Percentiles rank a stretch among this genome's conserved stretches.
These are phyloP conservation scores for Mycalesis mineus DNA, from an alignment of 2,888 invertebrate species.

Conservation along the genomic window DNA sequence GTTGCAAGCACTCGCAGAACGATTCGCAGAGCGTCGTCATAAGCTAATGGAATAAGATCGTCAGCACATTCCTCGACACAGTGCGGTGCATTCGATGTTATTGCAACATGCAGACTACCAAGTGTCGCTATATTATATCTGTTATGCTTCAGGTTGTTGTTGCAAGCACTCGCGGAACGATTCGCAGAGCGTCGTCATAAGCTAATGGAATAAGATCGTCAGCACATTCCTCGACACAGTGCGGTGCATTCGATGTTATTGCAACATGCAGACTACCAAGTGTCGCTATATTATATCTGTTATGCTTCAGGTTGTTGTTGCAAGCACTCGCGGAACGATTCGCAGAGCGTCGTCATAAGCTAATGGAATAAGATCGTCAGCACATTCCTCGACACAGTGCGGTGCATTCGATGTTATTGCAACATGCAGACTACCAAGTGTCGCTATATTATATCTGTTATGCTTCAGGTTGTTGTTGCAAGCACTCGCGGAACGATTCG, in stretches of 20 bases:
- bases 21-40: slow-evolving; percentile 14
- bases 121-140: too few species aligned
- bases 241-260: background rate
- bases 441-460: too few species aligned
- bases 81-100: background rate
- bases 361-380: too few species aligned
- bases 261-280: too few species aligned
- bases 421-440: too few species aligned
- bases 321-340: too few species aligned
- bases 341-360: too few species aligned
- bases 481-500: too few species aligned
- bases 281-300: too few species aligned
- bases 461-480: too few species aligned
- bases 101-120: background rate
- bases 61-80: background rate
- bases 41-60: slow-evolving; percentile 15
- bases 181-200: slow-evolving; percentile 15
- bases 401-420: background rate
- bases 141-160: slow-evolving; percentile 1
- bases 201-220: slow-evolving; percentile 14
- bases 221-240: background rate
- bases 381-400: too few species aligned
- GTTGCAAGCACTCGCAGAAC: slow-evolving; percentile 5
- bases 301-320: too few species aligned
- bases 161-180: slow-evolving; percentile 6